Percentiles rank a stretch among this genome's conserved stretches.
Conservation (phyloP, 2,888 invertebrate genomes). For the Parnassius mnemosyne region DNA sequence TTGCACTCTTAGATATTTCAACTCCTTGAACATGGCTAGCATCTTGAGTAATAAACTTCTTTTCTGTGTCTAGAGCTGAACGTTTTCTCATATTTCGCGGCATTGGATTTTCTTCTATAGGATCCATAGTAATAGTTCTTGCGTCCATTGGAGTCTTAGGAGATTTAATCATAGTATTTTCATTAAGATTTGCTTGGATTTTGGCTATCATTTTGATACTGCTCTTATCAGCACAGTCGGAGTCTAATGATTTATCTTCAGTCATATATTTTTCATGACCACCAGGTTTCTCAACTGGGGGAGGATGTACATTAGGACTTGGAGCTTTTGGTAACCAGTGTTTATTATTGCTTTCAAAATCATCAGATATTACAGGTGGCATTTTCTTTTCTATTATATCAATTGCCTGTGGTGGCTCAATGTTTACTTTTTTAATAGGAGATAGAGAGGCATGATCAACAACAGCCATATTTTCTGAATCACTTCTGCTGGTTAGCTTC, state of each 20-base stretch:
- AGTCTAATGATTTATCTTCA: conserved; percentile 68
- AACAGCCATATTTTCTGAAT: conserved; percentile 30
- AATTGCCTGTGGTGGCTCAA: conserved; percentile 32
- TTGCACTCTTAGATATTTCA: conserved; percentile 72
- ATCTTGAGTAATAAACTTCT: conserved; percentile 66
- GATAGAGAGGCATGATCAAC: conserved; percentile 39
- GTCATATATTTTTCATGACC: conserved; percentile 73
- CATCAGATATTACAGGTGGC: conserved; percentile 44
- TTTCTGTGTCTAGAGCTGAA: conserved; percentile 60
- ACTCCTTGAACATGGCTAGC: conserved; percentile 69
- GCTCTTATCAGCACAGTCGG: conserved; percentile 65
- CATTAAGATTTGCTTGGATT: conserved; percentile 72
- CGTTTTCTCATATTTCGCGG: conserved; percentile 55
- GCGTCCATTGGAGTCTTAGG: conserved; percentile 76
- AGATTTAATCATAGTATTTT: conserved; percentile 76
- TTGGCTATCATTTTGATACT: conserved; percentile 74
- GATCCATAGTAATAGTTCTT: conserved; percentile 59
- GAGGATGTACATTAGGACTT: conserved; percentile 63
- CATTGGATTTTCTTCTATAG: conserved; percentile 58
- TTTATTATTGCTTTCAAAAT: conserved; percentile 57
- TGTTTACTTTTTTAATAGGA: conserved; percentile 44
- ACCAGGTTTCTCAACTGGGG: conserved; percentile 66
- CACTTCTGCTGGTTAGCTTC: conserved; percentile 38
- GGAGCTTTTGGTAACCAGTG: conserved; percentile 66
- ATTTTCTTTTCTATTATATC: conserved; percentile 50